phyloP scores from a whole-genome alignment of 2,888 invertebrate genomes.

The Eupithecia vulgata region DNA sequence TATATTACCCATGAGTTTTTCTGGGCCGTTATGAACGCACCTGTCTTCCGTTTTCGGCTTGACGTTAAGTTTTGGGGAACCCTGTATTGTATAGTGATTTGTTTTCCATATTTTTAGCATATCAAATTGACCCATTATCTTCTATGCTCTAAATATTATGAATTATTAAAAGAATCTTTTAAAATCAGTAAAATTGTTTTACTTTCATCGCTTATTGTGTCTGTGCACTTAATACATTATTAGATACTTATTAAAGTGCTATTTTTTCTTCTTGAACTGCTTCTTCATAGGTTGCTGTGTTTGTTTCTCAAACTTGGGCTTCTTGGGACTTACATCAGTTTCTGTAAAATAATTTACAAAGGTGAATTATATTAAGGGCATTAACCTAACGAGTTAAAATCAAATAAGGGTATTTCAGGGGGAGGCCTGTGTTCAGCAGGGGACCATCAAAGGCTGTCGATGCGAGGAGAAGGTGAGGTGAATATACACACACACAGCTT shows the following conservation, averaged over 20 bases:
- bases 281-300: constrained; percentile 61
- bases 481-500: too few species aligned
- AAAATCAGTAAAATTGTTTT: constrained; percentile 3
- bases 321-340: constrained; percentile 55
- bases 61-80: too few species aligned
- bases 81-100: constrained; percentile 10
- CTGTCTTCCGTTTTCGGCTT: too few species aligned
- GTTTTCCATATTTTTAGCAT: constrained; percentile 6
- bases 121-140: constrained; percentile 28
- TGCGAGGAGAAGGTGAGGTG: too few species aligned
- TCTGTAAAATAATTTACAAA: constrained; percentile 52
- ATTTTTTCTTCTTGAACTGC: constrained; percentile 71
- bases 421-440: too few species aligned
- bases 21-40: too few species aligned
- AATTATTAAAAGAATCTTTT: neutral
- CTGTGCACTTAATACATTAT: neutral
- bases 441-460: too few species aligned
- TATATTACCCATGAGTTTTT: too few species aligned
- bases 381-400: too few species aligned
- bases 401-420: too few species aligned
- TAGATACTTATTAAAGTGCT: constrained; percentile 34
- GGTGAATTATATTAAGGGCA: too few species aligned
- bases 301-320: constrained; percentile 71
- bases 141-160: constrained; percentile 3
- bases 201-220: neutral